Evolutionary conservation across 2,888 invertebrate species (phyloP).

Genomic region (Agriopis marginaria): DNA sequence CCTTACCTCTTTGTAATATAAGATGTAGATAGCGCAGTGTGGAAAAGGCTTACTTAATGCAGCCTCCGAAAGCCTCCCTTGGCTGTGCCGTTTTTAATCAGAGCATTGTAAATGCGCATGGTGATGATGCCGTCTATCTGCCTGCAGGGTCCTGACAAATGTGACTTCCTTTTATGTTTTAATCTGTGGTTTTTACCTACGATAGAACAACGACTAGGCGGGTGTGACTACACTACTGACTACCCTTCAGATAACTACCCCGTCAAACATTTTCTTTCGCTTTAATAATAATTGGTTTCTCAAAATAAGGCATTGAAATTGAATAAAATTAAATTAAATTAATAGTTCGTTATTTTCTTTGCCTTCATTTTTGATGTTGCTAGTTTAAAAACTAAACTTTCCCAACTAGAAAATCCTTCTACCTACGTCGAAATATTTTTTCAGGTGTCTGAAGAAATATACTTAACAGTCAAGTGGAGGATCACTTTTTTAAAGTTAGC

Average conservation of each 20-base stretch:
- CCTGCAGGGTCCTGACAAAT: background rate
- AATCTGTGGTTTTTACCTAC: background rate
- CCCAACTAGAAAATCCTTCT: no score
- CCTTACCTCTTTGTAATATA: no score
- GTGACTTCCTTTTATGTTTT: background rate
- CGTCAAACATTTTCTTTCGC: no score
- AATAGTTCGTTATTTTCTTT: no score
- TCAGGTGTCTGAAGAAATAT: background rate
- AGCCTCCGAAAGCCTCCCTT: background rate
- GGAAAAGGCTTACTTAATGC: background rate
- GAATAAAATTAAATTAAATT: no score
- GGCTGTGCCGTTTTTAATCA: constrained; percentile 27
- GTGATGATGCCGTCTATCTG: constrained; percentile 2
- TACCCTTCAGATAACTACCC: no score
- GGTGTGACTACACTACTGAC: no score
- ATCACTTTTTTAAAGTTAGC: background rate
- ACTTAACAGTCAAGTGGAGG: background rate
- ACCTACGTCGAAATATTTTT: no score
- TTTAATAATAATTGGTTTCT: no score
- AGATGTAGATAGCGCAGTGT: background rate
- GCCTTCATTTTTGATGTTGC: no score
- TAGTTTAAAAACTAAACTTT: no score
- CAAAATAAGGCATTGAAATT: no score
- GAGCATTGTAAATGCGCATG: constrained; percentile 2
- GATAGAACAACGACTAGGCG: background rate